Evolutionary conservation across 2,113 vertebrate species (phyloP), one percentile per base, ranked within the genome.

Genomic region (Bostrychus sinensis): DNA sequence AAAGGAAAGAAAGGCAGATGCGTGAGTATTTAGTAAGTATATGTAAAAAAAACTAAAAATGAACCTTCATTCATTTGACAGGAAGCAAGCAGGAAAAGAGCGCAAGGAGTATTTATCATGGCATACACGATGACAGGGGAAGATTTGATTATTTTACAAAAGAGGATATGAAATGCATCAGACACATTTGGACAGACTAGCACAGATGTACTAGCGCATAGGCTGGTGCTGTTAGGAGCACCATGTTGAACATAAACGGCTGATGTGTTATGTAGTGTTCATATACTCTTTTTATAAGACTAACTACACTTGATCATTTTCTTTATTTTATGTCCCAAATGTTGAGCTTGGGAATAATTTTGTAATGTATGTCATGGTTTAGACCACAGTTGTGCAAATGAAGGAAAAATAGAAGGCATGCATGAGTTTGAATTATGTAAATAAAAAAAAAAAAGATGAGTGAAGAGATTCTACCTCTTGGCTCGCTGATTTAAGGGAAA

Each of bases 401-500:
- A 62, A 63, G 71, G 58, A 75, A 56, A 17, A 66, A 56, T 50
- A 81, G 30, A 81, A 81, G 80, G 77, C 86, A 87, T 90, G 89
- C 86, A 85, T 68, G 69, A 82, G 53, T 86, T 62, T 63, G 77
- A 70, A 69, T 62, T 66, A 65, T 75, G 55, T 68, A 2, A 38
- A 38, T 54, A 53, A 85, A 77, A 56, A 16, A 55, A 67, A 80
- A 45, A 43, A 66, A 37, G 3, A 60, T 53, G 61, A 62, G 8
- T 54, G 28, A 32, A 55, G 10, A 55, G 17, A 20, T 55, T 81
- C 75, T 60, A 55, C 83, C 63, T 76, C 76, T 62, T 53, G 56
- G 67, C 76, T 76, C 73, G 53, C 57, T 64, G 25, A 66, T 45
- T 20, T 66, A 23, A 5, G 28, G 26, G 72, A 23, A 37, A 60